phyloP scores from a whole-genome alignment of 2,888 invertebrate genomes.

The Aphidoletes aphidimyza region DNA sequence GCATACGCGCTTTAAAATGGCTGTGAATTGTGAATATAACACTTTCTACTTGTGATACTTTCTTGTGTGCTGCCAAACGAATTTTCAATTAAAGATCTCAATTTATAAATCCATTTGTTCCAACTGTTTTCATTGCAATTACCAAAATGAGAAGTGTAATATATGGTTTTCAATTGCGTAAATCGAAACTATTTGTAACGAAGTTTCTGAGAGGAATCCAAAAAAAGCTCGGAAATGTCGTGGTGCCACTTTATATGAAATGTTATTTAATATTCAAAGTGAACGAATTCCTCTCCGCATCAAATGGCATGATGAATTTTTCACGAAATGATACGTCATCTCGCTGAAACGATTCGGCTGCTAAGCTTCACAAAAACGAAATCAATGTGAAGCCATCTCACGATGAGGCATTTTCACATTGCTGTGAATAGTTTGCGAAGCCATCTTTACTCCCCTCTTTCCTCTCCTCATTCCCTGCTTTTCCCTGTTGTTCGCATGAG shows the following conservation, averaged over 20 bases:
- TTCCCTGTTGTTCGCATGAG: neutral
- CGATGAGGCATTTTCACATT: neutral
- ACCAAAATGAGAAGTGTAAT: no score
- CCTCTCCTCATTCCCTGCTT: no score
- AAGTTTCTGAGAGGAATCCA: neutral
- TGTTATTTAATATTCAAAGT: conserved; percentile 28
- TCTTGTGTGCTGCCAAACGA: no score
- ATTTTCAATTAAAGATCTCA: no score
- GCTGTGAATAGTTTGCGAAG: neutral
- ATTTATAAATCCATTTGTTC: no score
- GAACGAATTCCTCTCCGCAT: neutral
- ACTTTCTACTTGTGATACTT: no score
- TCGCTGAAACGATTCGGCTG: no score
- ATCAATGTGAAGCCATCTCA: neutral
- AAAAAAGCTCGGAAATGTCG: neutral
- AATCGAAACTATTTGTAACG: neutral
- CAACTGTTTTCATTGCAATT: no score
- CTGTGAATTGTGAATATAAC: no score
- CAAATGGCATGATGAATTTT: conserved; percentile 11
- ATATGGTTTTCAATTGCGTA: neutral
- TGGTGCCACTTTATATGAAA: neutral
- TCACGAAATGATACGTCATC: conserved; percentile 15
- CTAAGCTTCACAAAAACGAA: no score
- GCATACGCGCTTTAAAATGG: no score
- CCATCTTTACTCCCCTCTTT: no score